phyloP scores from a whole-genome alignment of 2,797 vertebrate genomes.

The Anguilla pacifica region DNA sequence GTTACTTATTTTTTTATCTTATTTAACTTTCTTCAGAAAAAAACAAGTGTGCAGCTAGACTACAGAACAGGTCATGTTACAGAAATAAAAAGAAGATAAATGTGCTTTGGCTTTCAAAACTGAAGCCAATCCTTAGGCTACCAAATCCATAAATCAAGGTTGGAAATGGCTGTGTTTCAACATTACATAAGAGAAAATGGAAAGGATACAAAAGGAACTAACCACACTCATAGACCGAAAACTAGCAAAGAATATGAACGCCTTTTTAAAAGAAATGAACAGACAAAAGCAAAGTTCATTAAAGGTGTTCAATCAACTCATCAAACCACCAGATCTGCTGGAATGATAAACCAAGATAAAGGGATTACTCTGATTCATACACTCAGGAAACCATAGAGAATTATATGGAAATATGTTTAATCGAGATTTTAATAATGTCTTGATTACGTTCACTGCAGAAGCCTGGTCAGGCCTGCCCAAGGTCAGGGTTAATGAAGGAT shows the following conservation, averaged over 20 bases:
- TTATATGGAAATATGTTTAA: background rate
- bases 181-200: conserved; percentile 52
- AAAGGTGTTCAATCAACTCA: background rate
- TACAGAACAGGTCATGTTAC: conserved; percentile 39
- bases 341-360: conserved; percentile 19
- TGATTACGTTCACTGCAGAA: background rate
- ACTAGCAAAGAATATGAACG: conserved; percentile 33
- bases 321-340: background rate
- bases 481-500: background rate
- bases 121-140: conserved; percentile 46
- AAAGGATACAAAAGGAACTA: conserved; percentile 33
- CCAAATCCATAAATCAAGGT: conserved; percentile 52
- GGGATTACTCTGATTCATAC: background rate
- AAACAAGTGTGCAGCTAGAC: conserved; percentile 15
- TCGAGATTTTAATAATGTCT: background rate
- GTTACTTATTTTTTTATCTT: background rate
- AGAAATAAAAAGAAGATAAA: conserved; percentile 42
- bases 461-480: background rate
- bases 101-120: conserved; percentile 41
- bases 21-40: conserved; percentile 21
- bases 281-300: conserved; percentile 21
- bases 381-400: background rate
- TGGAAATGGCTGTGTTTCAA: conserved; percentile 46
- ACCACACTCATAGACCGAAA: conserved; percentile 32
- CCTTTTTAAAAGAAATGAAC: conserved; percentile 3